Evolutionary conservation across 2,113 vertebrate genomes (phyloP).

Genomic region (Circaetus cinerascens): DNA sequence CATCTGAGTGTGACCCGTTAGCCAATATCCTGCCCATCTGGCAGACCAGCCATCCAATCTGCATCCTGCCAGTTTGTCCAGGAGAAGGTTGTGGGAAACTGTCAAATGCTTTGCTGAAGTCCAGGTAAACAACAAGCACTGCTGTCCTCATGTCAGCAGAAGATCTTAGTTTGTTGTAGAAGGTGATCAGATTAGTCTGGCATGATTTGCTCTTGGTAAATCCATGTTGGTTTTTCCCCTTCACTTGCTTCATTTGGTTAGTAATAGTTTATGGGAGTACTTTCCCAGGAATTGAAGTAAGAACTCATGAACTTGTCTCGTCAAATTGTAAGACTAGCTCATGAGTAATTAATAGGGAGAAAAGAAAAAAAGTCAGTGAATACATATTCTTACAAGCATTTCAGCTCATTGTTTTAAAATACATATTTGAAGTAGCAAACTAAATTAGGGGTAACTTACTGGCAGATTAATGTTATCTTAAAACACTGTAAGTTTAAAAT

Average conservation of each 20-base stretch:
- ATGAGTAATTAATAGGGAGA: not conserved
- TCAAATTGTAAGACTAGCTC: not conserved
- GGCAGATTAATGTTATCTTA: not conserved
- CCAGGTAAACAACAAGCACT: not conserved
- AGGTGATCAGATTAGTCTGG: not conserved
- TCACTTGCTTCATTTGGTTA: not conserved
- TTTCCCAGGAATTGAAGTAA: not conserved
- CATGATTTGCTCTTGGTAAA: not conserved
- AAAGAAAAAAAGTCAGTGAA: not conserved
- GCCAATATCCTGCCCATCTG: not conserved
- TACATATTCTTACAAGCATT: not conserved
- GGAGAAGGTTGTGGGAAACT: not conserved
- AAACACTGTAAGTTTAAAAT: not conserved
- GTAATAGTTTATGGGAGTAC: not conserved
- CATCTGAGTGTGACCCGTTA: not conserved
- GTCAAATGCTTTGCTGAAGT: not conserved
- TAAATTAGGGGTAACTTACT: not conserved
- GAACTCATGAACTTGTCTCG: not conserved
- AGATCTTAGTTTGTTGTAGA: not conserved
- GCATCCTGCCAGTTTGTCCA: not conserved
- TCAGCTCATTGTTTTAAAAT: not conserved
- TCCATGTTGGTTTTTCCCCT: not conserved
- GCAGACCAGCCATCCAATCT: not conserved
- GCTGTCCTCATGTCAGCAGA: not conserved
- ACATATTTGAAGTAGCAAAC: not conserved